Conservation (phyloP, 2,888 invertebrate species). For the Acleris holmiana region DNA sequence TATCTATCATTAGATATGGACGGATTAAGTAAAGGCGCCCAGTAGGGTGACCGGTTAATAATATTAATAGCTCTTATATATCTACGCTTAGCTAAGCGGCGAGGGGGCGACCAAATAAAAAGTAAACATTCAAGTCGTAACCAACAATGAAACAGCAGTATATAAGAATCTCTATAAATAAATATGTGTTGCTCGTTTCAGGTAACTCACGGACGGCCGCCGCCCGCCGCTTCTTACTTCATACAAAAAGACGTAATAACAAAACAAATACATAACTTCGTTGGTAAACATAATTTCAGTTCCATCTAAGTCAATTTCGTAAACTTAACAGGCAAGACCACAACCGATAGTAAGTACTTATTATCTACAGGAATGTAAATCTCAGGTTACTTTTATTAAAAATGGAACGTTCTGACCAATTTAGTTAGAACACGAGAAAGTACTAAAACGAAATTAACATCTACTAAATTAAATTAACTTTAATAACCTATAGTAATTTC, state of each 20-base stretch:
- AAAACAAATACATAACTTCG: constrained; percentile 76
- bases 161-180: constrained; percentile 78
- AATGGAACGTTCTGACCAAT: constrained; percentile 66
- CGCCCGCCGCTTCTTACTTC: constrained; percentile 60
- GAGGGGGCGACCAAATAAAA: constrained; percentile 64
- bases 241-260: constrained; percentile 67
- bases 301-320: constrained; percentile 79
- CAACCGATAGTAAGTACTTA: constrained; percentile 85
- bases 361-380: constrained; percentile 81
- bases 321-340: constrained; percentile 86
- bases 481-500: constrained; percentile 26
- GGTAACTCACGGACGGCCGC: constrained; percentile 79
- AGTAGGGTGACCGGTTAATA: constrained; percentile 81
- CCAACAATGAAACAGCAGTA: constrained; percentile 76
- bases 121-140: constrained; percentile 65
- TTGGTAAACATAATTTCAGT: constrained; percentile 83
- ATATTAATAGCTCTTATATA: constrained; percentile 74
- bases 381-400: constrained; percentile 54
- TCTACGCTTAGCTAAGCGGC: constrained; percentile 68
- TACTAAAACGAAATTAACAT: constrained; percentile 54
- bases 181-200: constrained; percentile 72
- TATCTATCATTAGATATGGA: constrained; percentile 83
- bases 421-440: constrained; percentile 53
- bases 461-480: constrained; percentile 46
- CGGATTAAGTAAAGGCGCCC: constrained; percentile 84